phyloP scores from a whole-genome alignment of 2,888 invertebrate species.

The Mermis nigrescens region DNA sequence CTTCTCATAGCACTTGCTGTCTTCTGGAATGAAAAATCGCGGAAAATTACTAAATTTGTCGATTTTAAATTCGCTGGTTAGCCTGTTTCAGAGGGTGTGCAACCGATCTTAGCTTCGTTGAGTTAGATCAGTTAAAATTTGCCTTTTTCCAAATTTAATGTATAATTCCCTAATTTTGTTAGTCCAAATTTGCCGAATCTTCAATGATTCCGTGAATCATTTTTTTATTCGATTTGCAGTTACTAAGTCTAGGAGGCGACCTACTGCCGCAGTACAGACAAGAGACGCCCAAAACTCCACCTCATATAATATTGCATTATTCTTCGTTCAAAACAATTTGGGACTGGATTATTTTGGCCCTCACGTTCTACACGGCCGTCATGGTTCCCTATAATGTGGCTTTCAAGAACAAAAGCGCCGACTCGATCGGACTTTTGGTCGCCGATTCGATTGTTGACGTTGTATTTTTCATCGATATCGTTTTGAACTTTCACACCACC shows the following conservation, averaged over 20 bases:
- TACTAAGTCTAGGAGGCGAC: slow-evolving; percentile 94
- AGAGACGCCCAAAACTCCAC: slow-evolving; percentile 98
- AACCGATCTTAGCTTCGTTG: too few relatives aligned
- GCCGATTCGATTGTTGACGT: slow-evolving; percentile 81
- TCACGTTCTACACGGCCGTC: slow-evolving; percentile 98
- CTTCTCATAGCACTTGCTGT: too few relatives aligned
- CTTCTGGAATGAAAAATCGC: too few relatives aligned
- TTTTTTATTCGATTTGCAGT: slow-evolving; percentile 40
- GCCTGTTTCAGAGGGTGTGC: too few relatives aligned
- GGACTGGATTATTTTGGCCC: slow-evolving; percentile 99
- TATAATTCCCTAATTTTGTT: too few relatives aligned
- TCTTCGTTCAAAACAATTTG: slow-evolving; percentile 86
- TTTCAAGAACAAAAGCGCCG: slow-evolving; percentile 92
- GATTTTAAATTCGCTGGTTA: too few relatives aligned
- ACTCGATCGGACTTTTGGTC: slow-evolving; percentile 38
- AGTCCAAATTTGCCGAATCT: too few relatives aligned
- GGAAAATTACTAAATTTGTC: too few relatives aligned
- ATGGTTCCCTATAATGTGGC: slow-evolving; percentile 98
- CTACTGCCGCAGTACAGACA: slow-evolving; percentile 94
- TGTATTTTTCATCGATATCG: slow-evolving; percentile 98
- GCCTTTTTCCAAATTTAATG: too few relatives aligned
- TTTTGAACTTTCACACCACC: slow-evolving; percentile 98
- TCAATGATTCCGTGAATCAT: too few relatives aligned
- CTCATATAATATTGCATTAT: slow-evolving; percentile 96
- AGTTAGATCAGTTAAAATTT: too few relatives aligned